These are phyloP conservation scores for Notodonta ziczac DNA, from an alignment of 2,888 invertebrate genomes.

Conservation along the genomic window DNA sequence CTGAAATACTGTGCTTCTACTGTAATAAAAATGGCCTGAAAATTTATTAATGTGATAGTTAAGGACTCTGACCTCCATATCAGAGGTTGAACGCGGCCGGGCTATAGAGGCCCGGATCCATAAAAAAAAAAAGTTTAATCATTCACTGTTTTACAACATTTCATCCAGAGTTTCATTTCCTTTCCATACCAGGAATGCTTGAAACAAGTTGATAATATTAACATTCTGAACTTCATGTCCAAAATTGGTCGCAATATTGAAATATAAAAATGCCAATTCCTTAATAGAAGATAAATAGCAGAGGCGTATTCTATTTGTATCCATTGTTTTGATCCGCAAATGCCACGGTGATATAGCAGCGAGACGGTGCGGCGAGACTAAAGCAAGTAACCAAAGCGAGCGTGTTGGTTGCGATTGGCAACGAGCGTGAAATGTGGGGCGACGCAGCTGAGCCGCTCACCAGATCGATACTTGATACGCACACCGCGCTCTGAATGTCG, in stretches of 20 bases:
- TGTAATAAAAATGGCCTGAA: too few relatives aligned
- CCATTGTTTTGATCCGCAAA: slow-evolving; percentile 54
- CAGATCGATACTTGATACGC: slow-evolving; percentile 81
- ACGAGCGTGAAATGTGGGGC: slow-evolving; percentile 75
- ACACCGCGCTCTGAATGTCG: slow-evolving; percentile 71
- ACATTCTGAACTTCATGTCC: slow-evolving; percentile 23
- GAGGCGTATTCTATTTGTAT: slow-evolving; percentile 43
- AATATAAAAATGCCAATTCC: slow-evolving; percentile 44
- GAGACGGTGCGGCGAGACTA: slow-evolving; percentile 40
- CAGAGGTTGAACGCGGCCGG: too few relatives aligned
- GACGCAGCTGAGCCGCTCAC: slow-evolving; percentile 71
- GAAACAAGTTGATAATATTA: too few relatives aligned
- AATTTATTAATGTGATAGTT: too few relatives aligned
- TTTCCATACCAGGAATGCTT: background rate
- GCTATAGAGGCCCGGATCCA: too few relatives aligned
- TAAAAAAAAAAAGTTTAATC: too few relatives aligned
- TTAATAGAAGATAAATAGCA: slow-evolving; percentile 43
- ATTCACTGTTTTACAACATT: background rate
- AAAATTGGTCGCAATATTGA: slow-evolving; percentile 20
- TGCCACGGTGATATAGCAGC: slow-evolving; percentile 35
- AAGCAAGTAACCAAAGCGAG: slow-evolving; percentile 49
- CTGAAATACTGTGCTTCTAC: too few relatives aligned
- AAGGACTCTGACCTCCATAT: too few relatives aligned
- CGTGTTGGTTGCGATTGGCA: slow-evolving; percentile 63
- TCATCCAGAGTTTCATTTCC: too few relatives aligned